A percentile compares a stretch with the other conserved stretches of the same genome.
Evolutionary conservation across 2,888 invertebrate species (phyloP).

Genomic region (Papilio protenor): DNA sequence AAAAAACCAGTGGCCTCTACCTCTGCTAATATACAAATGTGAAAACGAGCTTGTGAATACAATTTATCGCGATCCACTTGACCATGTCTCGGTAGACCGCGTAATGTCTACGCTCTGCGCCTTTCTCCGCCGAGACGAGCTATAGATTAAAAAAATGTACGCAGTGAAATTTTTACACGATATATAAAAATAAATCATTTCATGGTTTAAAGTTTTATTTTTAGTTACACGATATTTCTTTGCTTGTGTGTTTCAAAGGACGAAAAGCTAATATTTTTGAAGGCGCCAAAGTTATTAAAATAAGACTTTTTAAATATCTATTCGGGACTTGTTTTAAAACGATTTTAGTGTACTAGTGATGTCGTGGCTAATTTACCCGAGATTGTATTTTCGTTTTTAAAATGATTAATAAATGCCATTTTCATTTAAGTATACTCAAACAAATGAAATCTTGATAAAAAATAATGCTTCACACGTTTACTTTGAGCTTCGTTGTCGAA

Average conservation of each 20-base stretch:
- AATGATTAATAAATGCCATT: too few relatives aligned
- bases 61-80: constrained; percentile 63
- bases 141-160: constrained; percentile 48
- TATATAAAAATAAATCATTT: neutral
- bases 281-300: too few relatives aligned
- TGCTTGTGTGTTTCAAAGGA: too few relatives aligned
- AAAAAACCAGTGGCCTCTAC: neutral
- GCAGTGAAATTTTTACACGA: constrained; percentile 12
- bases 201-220: too few relatives aligned
- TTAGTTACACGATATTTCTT: neutral
- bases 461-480: neutral
- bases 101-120: constrained; percentile 51
- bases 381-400: too few relatives aligned
- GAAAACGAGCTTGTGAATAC: constrained; percentile 23
- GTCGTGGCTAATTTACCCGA: too few relatives aligned
- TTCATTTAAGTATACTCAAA: too few relatives aligned
- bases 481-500: constrained; percentile 11
- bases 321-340: too few relatives aligned
- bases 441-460: neutral
- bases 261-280: too few relatives aligned
- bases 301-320: too few relatives aligned
- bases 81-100: constrained; percentile 66
- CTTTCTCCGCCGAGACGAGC: constrained; percentile 64
- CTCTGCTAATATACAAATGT: neutral
- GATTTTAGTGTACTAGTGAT: too few relatives aligned